A percentile compares a stretch with the other conserved stretches of the same genome.
Evolutionary conservation across 2,797 vertebrate genomes (phyloP).

Genomic region (Naso thynnoides): DNA sequence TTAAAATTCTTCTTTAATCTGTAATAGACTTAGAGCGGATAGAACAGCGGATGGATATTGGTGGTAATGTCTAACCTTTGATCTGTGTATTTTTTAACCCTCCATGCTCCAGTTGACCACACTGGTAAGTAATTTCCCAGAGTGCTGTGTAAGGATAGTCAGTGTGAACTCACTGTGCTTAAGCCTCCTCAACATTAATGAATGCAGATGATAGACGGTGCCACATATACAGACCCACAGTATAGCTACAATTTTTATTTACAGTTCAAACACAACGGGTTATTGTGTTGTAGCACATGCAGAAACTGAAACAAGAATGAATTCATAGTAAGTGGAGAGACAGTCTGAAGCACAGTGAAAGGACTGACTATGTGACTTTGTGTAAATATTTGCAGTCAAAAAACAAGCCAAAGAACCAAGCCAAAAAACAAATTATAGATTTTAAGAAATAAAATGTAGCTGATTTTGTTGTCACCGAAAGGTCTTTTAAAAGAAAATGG

Average conservation of each 20-base stretch:
- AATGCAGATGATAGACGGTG: background rate
- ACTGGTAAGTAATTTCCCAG: conserved; percentile 81
- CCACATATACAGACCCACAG: background rate
- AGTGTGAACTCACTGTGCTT: conserved; percentile 16
- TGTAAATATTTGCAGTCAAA: too few relatives aligned
- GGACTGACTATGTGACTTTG: background rate
- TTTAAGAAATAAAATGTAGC: background rate
- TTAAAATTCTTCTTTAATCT: background rate
- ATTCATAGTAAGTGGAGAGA: background rate
- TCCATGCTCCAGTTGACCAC: conserved; percentile 85
- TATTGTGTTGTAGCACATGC: background rate
- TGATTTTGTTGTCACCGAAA: background rate
- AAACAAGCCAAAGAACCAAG: background rate
- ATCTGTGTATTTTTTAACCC: conserved; percentile 65
- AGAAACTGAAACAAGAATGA: background rate
- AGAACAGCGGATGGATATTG: background rate
- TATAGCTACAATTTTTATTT: background rate
- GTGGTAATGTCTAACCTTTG: conserved; percentile 58
- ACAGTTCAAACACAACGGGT: background rate
- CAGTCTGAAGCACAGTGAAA: background rate
- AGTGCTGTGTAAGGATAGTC: conserved; percentile 22
- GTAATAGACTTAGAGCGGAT: background rate
- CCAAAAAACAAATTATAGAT: background rate
- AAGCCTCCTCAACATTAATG: background rate
- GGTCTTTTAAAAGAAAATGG: background rate